Percentiles rank a stretch among this genome's conserved stretches.
Conservation (phyloP, 2,888 invertebrate genomes). For the Tridacna crocea region DNA sequence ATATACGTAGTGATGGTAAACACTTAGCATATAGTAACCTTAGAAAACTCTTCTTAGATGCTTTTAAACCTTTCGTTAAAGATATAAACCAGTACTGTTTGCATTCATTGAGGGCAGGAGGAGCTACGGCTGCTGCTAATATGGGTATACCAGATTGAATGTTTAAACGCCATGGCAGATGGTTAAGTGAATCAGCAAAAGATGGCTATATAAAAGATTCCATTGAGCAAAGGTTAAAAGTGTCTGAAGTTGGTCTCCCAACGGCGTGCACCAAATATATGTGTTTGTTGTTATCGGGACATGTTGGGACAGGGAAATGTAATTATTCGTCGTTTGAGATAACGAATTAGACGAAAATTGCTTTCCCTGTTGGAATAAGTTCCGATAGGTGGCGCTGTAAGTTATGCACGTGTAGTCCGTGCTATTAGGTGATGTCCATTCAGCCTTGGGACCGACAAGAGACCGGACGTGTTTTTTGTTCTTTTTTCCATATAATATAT, state of each 20-base stretch:
- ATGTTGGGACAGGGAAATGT: too few species aligned
- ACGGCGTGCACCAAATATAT: too few species aligned
- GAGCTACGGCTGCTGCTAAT: conserved; percentile 37
- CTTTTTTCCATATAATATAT: too few species aligned
- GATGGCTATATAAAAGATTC: conserved; percentile 49
- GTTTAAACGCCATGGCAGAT: conserved; percentile 44
- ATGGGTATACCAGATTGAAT: conserved; percentile 42
- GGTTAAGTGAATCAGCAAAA: conserved; percentile 44
- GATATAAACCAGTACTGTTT: conserved; percentile 22
- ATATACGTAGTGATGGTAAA: conserved; percentile 21
- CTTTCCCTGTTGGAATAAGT: too few species aligned
- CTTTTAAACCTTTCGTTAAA: conserved; percentile 8
- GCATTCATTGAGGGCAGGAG: conserved; percentile 29
- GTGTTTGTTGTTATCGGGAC: too few species aligned
- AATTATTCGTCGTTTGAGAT: too few species aligned
- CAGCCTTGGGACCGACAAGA: too few species aligned
- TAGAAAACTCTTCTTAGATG: not conserved
- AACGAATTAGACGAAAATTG: too few species aligned
- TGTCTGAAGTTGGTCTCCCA: conserved; percentile 18
- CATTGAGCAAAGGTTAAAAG: conserved; percentile 26
- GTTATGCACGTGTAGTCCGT: too few species aligned
- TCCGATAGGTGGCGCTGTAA: too few species aligned
- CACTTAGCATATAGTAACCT: conserved; percentile 26
- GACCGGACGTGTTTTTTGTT: too few species aligned
- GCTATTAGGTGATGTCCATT: too few species aligned